Evolutionary conservation across 2,888 invertebrate genomes (phyloP), one percentile per base, ranked within the genome.

Genomic region (Notocelia uddmanniana): DNA sequence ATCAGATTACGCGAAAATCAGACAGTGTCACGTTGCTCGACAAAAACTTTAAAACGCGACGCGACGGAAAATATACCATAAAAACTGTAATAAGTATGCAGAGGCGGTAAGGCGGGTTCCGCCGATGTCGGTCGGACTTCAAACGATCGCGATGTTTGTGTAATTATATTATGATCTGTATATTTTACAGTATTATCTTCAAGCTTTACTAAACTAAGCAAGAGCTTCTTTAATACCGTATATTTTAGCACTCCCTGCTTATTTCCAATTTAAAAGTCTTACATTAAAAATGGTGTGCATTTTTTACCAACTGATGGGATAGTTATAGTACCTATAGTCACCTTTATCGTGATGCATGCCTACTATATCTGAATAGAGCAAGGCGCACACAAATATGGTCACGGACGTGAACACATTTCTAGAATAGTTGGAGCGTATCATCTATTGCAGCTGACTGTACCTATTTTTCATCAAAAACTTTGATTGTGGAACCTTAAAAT

Each of bases 21-120:
- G 80, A 83, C 84, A 83, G 79, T 81, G 84, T 89, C 91, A 92
- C 90, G 92, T 89, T 83, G 81, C 76, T 74, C 75, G 74, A 77
- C 88, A 89, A 88, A 87, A 87, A 77, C 77, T 68, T 73, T 78
- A 85, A 85, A 85, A 83, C 76, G 76, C 76, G 69, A 59, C 48
- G 37, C 62, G 62, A 57, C 66, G 66, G 31, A 68, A 67, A 67
- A 67, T 72, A 57, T 41, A 62, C 45, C 19, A 57, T 57, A 72
- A 72, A 70, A 70, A 69, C 31, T 41, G 18, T 23, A 62, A 62
- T 57, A 37, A 48, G 54, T 68, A 68, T 68, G 37, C 62, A 57
- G 31, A 60, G 57, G 11, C 45, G 18, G 48, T 19, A 31, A 23
- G 21, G 60, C 13, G 72, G 68, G 72, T 72, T 72, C 72, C 62